These are phyloP conservation scores for Donacobius atricapilla DNA, from an alignment of 2,113 vertebrate genomes.

Conservation along the genomic window DNA sequence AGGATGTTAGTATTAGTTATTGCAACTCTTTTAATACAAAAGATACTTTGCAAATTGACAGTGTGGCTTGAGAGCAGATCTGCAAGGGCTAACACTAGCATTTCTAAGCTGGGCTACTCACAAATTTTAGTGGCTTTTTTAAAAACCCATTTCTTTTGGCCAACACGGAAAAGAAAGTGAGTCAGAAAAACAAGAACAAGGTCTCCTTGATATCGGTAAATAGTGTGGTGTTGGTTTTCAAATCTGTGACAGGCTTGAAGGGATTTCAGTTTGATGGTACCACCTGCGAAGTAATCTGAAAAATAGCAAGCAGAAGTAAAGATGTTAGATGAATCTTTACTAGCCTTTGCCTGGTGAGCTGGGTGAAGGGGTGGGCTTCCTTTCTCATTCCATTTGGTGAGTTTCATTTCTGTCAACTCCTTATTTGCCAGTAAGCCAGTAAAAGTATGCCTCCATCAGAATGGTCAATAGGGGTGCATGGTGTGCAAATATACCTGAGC, in stretches of 20 bases:
- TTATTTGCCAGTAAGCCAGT: neutral
- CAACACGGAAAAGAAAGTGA: neutral
- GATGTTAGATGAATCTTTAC: neutral
- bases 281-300: neutral
- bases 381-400: neutral
- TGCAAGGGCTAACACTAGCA: neutral
- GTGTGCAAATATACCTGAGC: neutral
- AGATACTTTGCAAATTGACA: neutral
- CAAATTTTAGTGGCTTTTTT: neutral
- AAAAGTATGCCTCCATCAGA: neutral
- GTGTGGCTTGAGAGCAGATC: neutral
- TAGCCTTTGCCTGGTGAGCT: neutral
- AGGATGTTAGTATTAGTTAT: neutral
- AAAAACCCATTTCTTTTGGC: neutral
- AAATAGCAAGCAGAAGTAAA: neutral
- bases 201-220: neutral
- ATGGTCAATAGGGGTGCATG: neutral
- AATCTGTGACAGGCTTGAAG: neutral
- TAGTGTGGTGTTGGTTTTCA: neutral
- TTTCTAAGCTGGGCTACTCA: neutral
- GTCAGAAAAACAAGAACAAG: neutral
- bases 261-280: neutral
- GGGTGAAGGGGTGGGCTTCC: neutral
- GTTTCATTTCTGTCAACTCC: neutral
- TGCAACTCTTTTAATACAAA: neutral